These are phyloP conservation scores for Drosophila mimetica DNA, from an alignment of 2,888 invertebrate genomes.

Conservation along the genomic window DNA sequence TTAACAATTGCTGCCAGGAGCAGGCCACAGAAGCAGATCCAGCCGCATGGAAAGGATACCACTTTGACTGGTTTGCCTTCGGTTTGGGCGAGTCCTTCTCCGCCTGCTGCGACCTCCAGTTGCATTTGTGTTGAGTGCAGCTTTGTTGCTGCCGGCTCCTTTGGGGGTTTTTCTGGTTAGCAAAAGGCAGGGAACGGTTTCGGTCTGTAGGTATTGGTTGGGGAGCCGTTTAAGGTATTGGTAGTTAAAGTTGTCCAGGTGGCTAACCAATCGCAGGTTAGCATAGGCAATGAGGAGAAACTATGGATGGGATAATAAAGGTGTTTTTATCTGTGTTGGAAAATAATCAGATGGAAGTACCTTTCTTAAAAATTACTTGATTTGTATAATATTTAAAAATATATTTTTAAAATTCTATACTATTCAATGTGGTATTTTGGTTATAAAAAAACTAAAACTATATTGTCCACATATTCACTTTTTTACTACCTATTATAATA, in stretches of 20 bases:
- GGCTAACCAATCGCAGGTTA: constrained; percentile 5
- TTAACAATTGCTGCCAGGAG: constrained; percentile 76
- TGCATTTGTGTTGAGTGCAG: constrained; percentile 39
- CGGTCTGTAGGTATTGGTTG: neutral
- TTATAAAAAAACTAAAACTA: too few species aligned
- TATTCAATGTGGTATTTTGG: too few species aligned
- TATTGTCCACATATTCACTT: too few species aligned
- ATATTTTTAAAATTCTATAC: too few species aligned
- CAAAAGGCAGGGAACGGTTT: constrained; percentile 2
- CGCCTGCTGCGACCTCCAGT: neutral
- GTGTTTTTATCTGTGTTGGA: too few species aligned
- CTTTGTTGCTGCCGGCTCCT: constrained; percentile 30
- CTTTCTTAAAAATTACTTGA: too few species aligned
- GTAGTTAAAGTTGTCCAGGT: constrained; percentile 17
- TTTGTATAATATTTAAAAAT: too few species aligned
- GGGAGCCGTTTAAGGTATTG: constrained; percentile 14
- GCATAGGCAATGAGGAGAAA: constrained; percentile 4
- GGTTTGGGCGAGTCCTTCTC: neutral
- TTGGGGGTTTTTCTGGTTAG: constrained; percentile 30
- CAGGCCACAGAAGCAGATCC: constrained; percentile 47
- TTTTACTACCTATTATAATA: too few species aligned
- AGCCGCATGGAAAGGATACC: constrained; percentile 18
- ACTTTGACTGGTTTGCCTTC: constrained; percentile 10
- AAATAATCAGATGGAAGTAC: too few species aligned
- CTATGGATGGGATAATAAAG: too few species aligned